Evolutionary conservation across 1,140 invertebrate genomes (phyloP), one percentile per base, ranked within the genome.

Genomic region (Delia radicum): DNA sequence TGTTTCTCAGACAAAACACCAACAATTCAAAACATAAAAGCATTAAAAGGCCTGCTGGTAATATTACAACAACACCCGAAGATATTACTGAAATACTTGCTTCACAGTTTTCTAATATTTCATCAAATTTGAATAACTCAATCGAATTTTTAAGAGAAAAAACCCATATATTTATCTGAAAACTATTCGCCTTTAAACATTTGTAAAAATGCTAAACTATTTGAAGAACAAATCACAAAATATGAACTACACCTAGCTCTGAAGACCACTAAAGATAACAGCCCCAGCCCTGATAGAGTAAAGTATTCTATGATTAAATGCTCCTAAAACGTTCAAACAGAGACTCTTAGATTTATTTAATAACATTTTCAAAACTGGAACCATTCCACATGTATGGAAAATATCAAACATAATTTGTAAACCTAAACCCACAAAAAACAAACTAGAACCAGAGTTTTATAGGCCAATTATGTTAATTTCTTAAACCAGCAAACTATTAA

Each of bases 381-480:
- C n/a, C n/a, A n/a, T n/a, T n/a, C n/a, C n/a, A n/a, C n/a, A n/a
- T n/a, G n/a, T n/a, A n/a, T n/a, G n/a, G n/a, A n/a, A n/a, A n/a
- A n/a, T n/a, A n/a, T n/a, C n/a, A n/a, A n/a, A n/a, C n/a, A n/a
- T n/a, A n/a, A n/a, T n/a, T n/a, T n/a, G n/a, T n/a, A n/a, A n/a
- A n/a, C n/a, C n/a, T n/a, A n/a, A n/a, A n/a, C n/a, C n/a, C n/a
- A n/a, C n/a, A n/a, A n/a, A n/a, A n/a, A n/a, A n/a, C n/a, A n/a
- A n/a, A n/a, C n/a, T n/a, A 24, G 31, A 73, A 63, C 21, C 74
- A 26, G 28, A 7, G 18, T 29, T n/a, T 18, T 74, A 46, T 42
- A 28, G 33, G 6, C 75, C 75, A 0, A 76, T 74, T 26, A 67
- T 55, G 15, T n/a, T 76, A 2, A 12, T 74, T 1, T 67, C 75